Percentiles rank a stretch among this genome's conserved stretches.
phyloP scores from a whole-genome alignment of 2,888 invertebrate genomes.

The Serrognathus titanus region DNA sequence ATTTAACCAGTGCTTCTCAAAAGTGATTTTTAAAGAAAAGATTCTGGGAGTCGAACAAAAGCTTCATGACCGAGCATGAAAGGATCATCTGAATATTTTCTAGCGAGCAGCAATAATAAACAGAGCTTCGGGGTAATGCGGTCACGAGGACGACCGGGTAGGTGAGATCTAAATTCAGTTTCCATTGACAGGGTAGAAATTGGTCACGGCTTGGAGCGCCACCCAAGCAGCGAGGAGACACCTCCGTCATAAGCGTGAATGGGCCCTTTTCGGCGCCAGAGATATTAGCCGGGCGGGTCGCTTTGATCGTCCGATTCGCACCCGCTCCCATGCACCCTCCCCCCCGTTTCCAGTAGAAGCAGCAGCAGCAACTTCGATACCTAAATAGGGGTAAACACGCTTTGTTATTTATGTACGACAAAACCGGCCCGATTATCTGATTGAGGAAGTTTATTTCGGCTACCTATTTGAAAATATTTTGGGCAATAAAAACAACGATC shows the following conservation, averaged over 20 bases:
- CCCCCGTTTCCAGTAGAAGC: too few species aligned
- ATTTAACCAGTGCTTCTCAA: too few species aligned
- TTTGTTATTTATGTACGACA: not conserved
- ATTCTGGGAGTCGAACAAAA: too few species aligned
- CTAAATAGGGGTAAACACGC: not conserved
- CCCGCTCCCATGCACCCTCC: slow-evolving; percentile 30
- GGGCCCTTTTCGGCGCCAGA: slow-evolving; percentile 42
- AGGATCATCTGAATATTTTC: too few species aligned
- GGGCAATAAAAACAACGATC: too few species aligned
- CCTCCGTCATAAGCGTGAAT: slow-evolving; percentile 42
- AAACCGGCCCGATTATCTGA: not conserved
- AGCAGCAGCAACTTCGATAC: not conserved
- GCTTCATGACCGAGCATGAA: too few species aligned
- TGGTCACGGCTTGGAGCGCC: slow-evolving; percentile 35
- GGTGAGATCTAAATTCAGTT: slow-evolving; percentile 15
- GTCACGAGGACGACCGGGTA: not conserved
- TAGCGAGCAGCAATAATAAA: too few species aligned
- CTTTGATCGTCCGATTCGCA: slow-evolving; percentile 40
- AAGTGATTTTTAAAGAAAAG: too few species aligned
- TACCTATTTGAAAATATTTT: too few species aligned
- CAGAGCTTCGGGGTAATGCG: not conserved
- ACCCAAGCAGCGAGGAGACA: slow-evolving; percentile 42
- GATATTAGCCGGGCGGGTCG: slow-evolving; percentile 39
- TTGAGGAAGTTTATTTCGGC: not conserved
- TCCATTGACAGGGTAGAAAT: slow-evolving; percentile 16